These are phyloP conservation scores for Cryptotermes secundus DNA, from an alignment of 1,140 invertebrate genomes.

Conservation along the genomic window DNA sequence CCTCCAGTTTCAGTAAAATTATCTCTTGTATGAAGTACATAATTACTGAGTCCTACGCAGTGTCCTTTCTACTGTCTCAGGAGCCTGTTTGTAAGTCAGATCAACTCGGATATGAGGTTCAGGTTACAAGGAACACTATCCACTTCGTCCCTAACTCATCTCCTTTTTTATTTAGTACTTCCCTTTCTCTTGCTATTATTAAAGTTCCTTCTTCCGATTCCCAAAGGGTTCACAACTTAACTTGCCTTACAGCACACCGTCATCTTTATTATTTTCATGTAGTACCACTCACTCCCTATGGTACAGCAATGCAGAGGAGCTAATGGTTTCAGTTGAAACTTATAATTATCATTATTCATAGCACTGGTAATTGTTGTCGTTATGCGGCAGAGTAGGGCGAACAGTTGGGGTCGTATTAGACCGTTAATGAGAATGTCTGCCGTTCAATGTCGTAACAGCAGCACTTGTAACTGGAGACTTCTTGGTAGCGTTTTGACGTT, in stretches of 20 bases:
- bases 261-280: slow-evolving; percentile 14
- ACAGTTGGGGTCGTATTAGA: background rate
- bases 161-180: background rate
- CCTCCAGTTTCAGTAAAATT: background rate
- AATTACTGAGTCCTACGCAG: background rate
- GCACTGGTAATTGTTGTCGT: slow-evolving; percentile 10
- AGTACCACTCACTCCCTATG: background rate
- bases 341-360: slow-evolving; percentile 28
- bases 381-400: background rate
- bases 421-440: slow-evolving; percentile 1
- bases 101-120: background rate
- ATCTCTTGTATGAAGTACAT: background rate
- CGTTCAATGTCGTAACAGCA: background rate
- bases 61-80: background rate
- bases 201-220: background rate
- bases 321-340: slow-evolving; percentile 29
- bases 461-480: background rate
- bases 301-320: background rate
- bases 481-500: background rate
- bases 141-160: background rate
- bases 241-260: background rate
- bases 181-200: slow-evolving; percentile 10
- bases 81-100: background rate
- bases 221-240: background rate
- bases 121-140: slow-evolving; percentile 2